These are phyloP conservation scores for Perithous albicinctus DNA, from an alignment of 2,888 invertebrate species.

Conservation along the genomic window DNA sequence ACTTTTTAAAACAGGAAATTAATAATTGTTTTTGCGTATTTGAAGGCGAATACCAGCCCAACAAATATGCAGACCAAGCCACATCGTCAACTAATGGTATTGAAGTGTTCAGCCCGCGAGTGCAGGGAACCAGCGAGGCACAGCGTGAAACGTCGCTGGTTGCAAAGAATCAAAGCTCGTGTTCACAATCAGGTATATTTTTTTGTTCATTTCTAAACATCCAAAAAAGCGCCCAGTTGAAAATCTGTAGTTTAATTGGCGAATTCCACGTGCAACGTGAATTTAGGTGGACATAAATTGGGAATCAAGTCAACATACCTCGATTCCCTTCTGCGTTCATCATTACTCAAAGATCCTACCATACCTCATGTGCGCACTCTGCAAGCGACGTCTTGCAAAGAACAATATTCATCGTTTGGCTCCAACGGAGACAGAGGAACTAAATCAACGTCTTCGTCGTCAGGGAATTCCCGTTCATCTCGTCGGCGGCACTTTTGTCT, in stretches of 20 bases:
- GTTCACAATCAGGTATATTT: slow-evolving; percentile 79
- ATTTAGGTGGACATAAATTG: slow-evolving; percentile 84
- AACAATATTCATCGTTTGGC: slow-evolving; percentile 91
- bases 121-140: slow-evolving; percentile 83
- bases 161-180: slow-evolving; percentile 82
- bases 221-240: not conserved
- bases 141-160: slow-evolving; percentile 84
- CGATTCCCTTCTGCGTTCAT: slow-evolving; percentile 85
- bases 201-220: too few relatives aligned
- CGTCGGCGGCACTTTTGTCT: slow-evolving; percentile 90
- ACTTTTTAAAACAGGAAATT: too few relatives aligned
- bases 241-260: not conserved
- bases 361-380: slow-evolving; percentile 91
- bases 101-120: slow-evolving; percentile 81
- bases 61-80: slow-evolving; percentile 82
- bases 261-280: slow-evolving; percentile 25
- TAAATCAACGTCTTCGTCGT: slow-evolving; percentile 86
- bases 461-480: slow-evolving; percentile 90
- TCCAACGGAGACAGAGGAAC: slow-evolving; percentile 86
- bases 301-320: slow-evolving; percentile 83
- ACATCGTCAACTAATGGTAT: slow-evolving; percentile 80
- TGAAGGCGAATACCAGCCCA: slow-evolving; percentile 82
- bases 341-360: slow-evolving; percentile 91
- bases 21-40: slow-evolving; percentile 22
- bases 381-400: slow-evolving; percentile 90